Base-by-base conservation (phyloP, 1,140 invertebrate species). In the Bombus breviceps region DNA sequence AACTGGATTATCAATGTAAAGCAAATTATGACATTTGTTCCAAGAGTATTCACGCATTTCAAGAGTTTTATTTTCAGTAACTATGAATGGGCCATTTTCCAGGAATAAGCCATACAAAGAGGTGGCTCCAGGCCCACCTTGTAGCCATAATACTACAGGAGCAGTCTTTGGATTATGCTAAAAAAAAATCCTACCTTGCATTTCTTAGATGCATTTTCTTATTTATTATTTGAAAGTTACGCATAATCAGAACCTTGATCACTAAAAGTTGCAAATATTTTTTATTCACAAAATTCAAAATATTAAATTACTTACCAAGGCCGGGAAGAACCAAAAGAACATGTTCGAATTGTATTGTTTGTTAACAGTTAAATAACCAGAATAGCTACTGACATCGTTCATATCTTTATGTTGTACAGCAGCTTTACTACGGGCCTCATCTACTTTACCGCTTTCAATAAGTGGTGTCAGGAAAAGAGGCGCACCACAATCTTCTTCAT, bases 321-420 rank as follows among this genome's bases (percentile, higher is more conserved):
- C 97, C 1, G 98, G 98, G 92, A 98, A 98, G 90, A 98, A 98
- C 98, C 98, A 98, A 93, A 98, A 98, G 95, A 98, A 98, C 87
- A 98, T 96, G 92, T 98, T 98, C 0, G 98, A 98, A 89, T 98
- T 97, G 92, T 96, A 97, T 66, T 96, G 92, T 88, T 97, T 96
- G 90, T 98, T 97, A 8, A 98, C 97, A 1, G 97, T 98, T 15
- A 98, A 94, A 89, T 96, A 98, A 2, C 97, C 97, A 22, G 97
- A 95, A 89, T 97, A 97, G 76, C 96, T 96, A 47, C 88, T 92
- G 8, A 96, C 86, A 76, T 94, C 91, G 3, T 86, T 41, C 87
- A 95, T 93, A 68, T 94, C 92, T 81, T 93, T 92, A 68, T 94
- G 91, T 41, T 93, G 89, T 28, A 96, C 96, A 37, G 86, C 53